phyloP scores from a whole-genome alignment of 2,888 invertebrate genomes.

The Diloba caeruleocephala region DNA sequence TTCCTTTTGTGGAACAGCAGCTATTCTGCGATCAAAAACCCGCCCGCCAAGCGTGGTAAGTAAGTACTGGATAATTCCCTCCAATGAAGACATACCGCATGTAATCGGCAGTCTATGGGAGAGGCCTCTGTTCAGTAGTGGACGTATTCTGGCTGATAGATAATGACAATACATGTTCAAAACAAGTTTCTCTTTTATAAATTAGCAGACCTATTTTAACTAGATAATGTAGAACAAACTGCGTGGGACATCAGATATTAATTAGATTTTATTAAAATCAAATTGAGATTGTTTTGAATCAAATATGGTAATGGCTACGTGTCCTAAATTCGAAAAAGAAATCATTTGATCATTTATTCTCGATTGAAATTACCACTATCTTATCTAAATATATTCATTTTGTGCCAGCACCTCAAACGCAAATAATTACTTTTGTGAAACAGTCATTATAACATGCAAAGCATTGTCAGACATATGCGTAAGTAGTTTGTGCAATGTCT shows the following conservation, averaged over 20 bases:
- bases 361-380: neutral
- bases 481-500: constrained; percentile 58
- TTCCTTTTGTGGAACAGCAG: no score
- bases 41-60: no score
- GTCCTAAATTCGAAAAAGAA: no score
- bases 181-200: constrained; percentile 7
- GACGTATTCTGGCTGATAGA: no score
- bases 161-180: neutral
- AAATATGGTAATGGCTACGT: no score
- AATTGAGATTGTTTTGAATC: no score
- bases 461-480: constrained; percentile 55
- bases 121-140: no score
- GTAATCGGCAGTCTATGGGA: no score
- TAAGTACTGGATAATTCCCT: no score
- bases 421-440: constrained; percentile 58
- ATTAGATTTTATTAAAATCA: neutral
- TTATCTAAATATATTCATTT: constrained; percentile 26
- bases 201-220: constrained; percentile 6
- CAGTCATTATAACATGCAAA: constrained; percentile 55
- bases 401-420: constrained; percentile 37
- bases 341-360: no score
- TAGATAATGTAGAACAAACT: constrained; percentile 10
- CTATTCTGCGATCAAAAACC: no score
- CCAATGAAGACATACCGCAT: no score
- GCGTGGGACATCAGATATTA: neutral